Evolutionary conservation across 1,140 invertebrate genomes (phyloP).

Genomic region (Caenorhabditis briggsae): DNA sequence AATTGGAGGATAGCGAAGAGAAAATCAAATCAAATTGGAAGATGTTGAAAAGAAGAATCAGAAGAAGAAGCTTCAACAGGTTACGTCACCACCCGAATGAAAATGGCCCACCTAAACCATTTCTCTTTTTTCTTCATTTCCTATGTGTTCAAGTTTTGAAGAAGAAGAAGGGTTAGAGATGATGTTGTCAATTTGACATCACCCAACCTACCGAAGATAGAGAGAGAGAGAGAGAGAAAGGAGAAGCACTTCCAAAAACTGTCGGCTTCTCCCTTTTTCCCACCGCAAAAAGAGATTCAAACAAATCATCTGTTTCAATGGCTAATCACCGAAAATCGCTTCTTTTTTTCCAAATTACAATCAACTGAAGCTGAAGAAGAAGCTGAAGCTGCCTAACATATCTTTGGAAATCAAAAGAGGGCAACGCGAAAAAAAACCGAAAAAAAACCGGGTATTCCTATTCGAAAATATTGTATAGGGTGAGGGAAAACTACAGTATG

Average conservation of each 20-base stretch:
- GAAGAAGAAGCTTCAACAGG: conserved; percentile 36
- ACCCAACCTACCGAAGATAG: neutral
- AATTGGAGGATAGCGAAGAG: neutral
- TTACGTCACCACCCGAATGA: conserved; percentile 50
- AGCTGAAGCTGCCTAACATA: neutral
- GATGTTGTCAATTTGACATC: conserved; percentile 55
- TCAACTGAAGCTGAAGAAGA: conserved; percentile 3
- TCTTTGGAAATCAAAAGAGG: neutral
- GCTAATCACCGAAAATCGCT: conserved; percentile 53
- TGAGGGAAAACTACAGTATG: neutral
- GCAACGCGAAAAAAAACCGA: neutral
- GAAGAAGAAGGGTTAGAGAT: neutral
- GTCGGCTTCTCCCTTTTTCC: conserved; percentile 34
- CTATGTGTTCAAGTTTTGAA: conserved; percentile 54
- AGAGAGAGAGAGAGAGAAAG: neutral
- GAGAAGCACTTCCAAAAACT: conserved; percentile 51
- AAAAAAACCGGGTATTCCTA: neutral
- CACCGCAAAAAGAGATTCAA: conserved; percentile 7
- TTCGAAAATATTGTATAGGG: neutral
- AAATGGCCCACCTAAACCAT: conserved; percentile 19
- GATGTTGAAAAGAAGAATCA: neutral
- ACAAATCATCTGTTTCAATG: conserved; percentile 55
- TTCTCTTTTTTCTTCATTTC: neutral
- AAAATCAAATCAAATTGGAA: conserved; percentile 49
- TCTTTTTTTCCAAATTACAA: conserved; percentile 43